phyloP scores from a whole-genome alignment of 2,113 vertebrate genomes.

The Propithecus coquereli region DNA sequence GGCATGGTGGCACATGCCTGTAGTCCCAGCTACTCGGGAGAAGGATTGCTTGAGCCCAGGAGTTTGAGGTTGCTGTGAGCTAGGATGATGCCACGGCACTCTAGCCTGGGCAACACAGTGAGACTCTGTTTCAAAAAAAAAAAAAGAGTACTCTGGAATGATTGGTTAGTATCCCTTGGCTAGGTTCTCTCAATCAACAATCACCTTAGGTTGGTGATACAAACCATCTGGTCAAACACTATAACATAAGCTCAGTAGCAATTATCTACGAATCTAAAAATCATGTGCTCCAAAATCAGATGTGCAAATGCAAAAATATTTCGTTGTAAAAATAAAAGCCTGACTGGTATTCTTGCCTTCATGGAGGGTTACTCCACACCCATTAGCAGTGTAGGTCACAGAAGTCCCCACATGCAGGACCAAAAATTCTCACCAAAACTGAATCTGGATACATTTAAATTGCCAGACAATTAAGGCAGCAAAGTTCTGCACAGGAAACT shows the following conservation, averaged over 20 bases:
- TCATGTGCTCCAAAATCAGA: neutral
- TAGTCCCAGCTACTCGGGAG: too few species aligned
- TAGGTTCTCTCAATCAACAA: neutral
- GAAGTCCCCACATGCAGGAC: neutral
- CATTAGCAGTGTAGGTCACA: neutral
- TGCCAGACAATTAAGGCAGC: neutral
- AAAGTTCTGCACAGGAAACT: slow-evolving; percentile 28
- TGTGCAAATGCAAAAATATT: neutral
- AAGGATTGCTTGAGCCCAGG: too few species aligned
- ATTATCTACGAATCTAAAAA: neutral
- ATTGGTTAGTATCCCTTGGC: neutral
- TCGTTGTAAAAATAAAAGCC: neutral
- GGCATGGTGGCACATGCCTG: too few species aligned
- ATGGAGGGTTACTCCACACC: neutral
- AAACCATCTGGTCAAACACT: slow-evolving; percentile 6
- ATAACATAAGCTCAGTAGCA: neutral
- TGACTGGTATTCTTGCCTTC: neutral
- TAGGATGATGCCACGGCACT: too few species aligned
- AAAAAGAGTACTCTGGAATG: neutral
- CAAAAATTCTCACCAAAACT: neutral
- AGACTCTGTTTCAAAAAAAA: too few species aligned
- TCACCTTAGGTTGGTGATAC: neutral
- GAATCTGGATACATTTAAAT: neutral
- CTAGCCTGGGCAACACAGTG: too few species aligned
- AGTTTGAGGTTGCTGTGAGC: too few species aligned